These are phyloP conservation scores for Mugil cephalus DNA, from an alignment of 2,113 vertebrate genomes.

Conservation along the genomic window DNA sequence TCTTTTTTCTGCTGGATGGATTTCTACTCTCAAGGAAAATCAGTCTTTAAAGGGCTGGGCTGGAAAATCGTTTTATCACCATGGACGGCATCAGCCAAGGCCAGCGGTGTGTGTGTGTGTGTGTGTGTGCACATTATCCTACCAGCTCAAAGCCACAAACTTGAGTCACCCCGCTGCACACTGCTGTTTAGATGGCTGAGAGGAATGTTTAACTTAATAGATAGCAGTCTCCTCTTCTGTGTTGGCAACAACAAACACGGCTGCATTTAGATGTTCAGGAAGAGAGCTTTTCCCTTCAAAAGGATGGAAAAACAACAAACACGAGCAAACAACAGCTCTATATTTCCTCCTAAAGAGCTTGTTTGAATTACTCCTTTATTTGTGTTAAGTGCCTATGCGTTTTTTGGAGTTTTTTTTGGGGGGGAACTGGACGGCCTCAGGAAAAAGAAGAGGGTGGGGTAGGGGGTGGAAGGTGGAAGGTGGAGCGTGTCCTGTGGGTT, in stretches of 20 bases:
- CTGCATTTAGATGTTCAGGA: constrained; percentile 51
- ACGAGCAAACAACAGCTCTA: constrained; percentile 39
- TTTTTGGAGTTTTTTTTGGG: constrained; percentile 30
- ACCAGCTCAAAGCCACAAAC: constrained; percentile 49
- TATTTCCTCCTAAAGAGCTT: constrained; percentile 52
- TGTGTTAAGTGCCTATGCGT: constrained; percentile 55
- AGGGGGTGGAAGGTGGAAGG: constrained; percentile 35
- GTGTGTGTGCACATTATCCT: too few species aligned
- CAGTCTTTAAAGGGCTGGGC: background rate
- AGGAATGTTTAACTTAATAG: constrained; percentile 58
- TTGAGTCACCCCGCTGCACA: constrained; percentile 49
- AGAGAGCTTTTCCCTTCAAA: constrained; percentile 54
- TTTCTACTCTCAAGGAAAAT: constrained; percentile 37
- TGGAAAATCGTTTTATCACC: constrained; percentile 57
- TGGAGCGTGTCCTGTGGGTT: constrained; percentile 69
- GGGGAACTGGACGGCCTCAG: constrained; percentile 66
- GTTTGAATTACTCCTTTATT: constrained; percentile 69
- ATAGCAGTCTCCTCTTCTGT: constrained; percentile 48
- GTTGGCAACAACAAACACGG: constrained; percentile 63
- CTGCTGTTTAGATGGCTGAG: constrained; percentile 43
- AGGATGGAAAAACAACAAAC: constrained; percentile 44
- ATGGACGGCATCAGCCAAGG: constrained; percentile 15
- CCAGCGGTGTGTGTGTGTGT: constrained; percentile 13
- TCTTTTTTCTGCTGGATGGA: background rate
- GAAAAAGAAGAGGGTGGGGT: constrained; percentile 33